These are phyloP conservation scores for Emys orbicularis DNA, from an alignment of 2,797 vertebrate species.

Conservation along the genomic window DNA sequence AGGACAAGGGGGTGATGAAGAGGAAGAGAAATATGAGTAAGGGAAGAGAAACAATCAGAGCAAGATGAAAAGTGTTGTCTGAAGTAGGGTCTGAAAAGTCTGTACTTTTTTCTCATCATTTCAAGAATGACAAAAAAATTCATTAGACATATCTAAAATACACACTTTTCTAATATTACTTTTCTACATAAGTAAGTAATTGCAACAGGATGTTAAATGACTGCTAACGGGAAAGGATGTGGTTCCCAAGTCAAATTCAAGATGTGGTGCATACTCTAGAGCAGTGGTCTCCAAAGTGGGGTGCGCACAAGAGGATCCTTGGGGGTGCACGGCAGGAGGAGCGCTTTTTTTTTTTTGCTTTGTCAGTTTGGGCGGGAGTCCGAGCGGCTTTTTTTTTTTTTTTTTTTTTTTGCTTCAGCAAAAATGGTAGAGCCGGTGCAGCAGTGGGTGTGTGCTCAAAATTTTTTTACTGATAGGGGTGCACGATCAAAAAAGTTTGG, in stretches of 20 bases:
- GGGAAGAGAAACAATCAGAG: background rate
- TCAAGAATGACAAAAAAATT: background rate
- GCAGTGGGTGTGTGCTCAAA: too few species aligned
- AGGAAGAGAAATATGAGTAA: background rate
- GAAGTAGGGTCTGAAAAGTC: background rate
- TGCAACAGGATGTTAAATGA: background rate
- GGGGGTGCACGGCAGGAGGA: too few species aligned
- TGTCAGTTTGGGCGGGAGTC: too few species aligned
- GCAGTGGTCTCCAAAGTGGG: too few species aligned
- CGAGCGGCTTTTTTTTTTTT: too few species aligned
- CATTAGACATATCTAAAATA: background rate
- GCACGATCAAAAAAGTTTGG: too few species aligned
- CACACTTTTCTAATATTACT: background rate
- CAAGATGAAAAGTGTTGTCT: background rate
- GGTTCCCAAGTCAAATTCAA: background rate
- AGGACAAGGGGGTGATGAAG: background rate
- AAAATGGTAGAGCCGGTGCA: too few species aligned
- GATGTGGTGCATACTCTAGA: background rate
- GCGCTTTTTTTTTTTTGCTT: too few species aligned
- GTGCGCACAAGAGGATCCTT: too few species aligned
- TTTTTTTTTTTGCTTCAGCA: too few species aligned
- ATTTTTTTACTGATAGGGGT: too few species aligned
- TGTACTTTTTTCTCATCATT: background rate
- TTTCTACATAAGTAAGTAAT: background rate
- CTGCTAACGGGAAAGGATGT: rapidly evolving